Percentiles rank a stretch among this genome's conserved stretches.
Evolutionary conservation across 2,888 invertebrate species (phyloP).

Genomic region (Lissonota sp.): DNA sequence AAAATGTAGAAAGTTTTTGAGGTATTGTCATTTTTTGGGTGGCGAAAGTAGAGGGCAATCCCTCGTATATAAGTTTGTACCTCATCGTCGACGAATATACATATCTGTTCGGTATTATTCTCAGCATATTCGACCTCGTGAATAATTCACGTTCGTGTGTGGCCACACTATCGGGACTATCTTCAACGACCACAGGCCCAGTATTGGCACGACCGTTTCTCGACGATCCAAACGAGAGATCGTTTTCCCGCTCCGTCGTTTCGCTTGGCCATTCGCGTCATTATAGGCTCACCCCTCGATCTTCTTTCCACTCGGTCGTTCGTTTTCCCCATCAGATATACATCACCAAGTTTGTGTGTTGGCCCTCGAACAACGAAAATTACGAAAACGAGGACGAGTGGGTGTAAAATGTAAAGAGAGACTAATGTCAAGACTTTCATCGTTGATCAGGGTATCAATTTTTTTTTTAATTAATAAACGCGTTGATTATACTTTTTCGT

Average conservation of each 20-base stretch:
- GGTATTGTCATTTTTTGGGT: no score
- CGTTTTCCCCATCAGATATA: not conserved
- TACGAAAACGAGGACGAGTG: conserved; percentile 2
- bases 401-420: not conserved
- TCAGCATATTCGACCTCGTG: conserved; percentile 36
- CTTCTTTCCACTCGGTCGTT: not conserved
- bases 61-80: no score
- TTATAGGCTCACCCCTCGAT: not conserved
- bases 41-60: no score
- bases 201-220: not conserved
- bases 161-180: conserved; percentile 23
- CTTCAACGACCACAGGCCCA: conserved; percentile 32
- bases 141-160: conserved; percentile 51
- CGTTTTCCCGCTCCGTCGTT: conserved; percentile 13
- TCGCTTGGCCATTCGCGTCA: no score
- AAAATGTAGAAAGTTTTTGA: no score
- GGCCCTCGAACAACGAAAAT: conserved; percentile 1
- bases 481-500: no score
- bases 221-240: conserved; percentile 40
- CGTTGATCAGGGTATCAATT: not conserved
- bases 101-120: conserved; percentile 11
- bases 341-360: no score
- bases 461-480: not conserved
- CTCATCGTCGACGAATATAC: not conserved
- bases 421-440: conserved; percentile 13